These are phyloP conservation scores for Limonius californicus DNA, from an alignment of 1,140 invertebrate species.

Conservation along the genomic window DNA sequence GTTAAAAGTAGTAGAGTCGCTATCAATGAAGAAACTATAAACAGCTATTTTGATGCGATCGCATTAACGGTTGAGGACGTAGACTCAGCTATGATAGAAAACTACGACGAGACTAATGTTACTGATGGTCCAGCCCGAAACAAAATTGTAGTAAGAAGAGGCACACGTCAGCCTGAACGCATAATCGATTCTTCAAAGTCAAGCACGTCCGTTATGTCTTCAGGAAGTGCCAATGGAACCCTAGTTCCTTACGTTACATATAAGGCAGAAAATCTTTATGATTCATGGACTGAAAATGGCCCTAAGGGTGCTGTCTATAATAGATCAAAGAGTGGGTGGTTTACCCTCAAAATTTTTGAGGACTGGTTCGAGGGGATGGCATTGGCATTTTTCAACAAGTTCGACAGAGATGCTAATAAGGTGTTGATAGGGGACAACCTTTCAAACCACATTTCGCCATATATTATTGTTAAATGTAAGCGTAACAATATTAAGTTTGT, in stretches of 20 bases:
- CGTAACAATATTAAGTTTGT: too few relatives aligned
- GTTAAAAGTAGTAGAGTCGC: constrained; percentile 16
- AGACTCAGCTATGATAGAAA: constrained; percentile 35
- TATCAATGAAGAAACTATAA: constrained; percentile 3
- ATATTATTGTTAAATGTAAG: neutral
- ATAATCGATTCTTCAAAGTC: neutral
- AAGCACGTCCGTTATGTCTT: constrained; percentile 4
- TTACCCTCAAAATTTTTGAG: neutral
- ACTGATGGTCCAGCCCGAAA: constrained; percentile 17
- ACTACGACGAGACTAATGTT: constrained; percentile 45
- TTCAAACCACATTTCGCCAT: neutral
- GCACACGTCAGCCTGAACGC: neutral
- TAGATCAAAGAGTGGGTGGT: constrained; percentile 5
- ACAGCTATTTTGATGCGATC: constrained; percentile 15
- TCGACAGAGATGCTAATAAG: neutral
- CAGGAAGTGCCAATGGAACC: neutral
- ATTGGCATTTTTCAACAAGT: too few relatives aligned
- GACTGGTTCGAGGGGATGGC: neutral
- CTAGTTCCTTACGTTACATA: neutral
- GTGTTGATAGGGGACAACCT: too few relatives aligned
- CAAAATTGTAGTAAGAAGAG: constrained; percentile 26
- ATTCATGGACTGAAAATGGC: too few relatives aligned
- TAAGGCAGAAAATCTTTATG: neutral
- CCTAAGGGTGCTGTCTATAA: neutral
- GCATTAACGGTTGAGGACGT: constrained; percentile 8